These are phyloP conservation scores for Crocidura indochinensis DNA, from an alignment of 2,797 vertebrate genomes.

Conservation along the genomic window DNA sequence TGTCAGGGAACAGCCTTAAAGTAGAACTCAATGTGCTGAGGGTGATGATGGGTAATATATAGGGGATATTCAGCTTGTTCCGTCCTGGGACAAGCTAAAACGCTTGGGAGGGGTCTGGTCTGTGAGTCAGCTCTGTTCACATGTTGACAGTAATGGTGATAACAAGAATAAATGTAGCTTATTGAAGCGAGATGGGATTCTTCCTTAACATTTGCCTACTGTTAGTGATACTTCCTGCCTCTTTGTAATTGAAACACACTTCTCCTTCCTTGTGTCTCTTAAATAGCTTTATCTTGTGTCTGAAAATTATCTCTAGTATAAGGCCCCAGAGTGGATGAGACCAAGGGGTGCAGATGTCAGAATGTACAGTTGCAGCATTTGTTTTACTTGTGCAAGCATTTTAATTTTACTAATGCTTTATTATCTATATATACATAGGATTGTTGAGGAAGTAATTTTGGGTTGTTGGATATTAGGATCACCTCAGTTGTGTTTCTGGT, in stretches of 20 bases:
- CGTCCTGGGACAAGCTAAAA: not conserved
- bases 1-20: not conserved
- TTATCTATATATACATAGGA: not conserved
- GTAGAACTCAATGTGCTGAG: not conserved
- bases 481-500: no score
- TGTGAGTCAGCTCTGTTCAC: not conserved
- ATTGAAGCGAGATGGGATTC: not conserved
- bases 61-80: not conserved
- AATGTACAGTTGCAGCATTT: not conserved
- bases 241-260: not conserved
- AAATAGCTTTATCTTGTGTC: not conserved
- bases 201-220: not conserved
- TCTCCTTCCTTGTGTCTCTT: not conserved
- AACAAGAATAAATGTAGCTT: not conserved
- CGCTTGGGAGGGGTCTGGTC: not conserved
- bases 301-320: not conserved
- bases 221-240: not conserved
- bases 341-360: not conserved
- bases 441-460: not conserved
- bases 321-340: not conserved
- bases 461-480: no score
- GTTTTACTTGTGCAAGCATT: not conserved
- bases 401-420: constrained; percentile 11
- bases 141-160: not conserved
- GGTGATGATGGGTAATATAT: not conserved